Conservation (phyloP, 2,113 vertebrate species). For the Nannospalax galili region DNA sequence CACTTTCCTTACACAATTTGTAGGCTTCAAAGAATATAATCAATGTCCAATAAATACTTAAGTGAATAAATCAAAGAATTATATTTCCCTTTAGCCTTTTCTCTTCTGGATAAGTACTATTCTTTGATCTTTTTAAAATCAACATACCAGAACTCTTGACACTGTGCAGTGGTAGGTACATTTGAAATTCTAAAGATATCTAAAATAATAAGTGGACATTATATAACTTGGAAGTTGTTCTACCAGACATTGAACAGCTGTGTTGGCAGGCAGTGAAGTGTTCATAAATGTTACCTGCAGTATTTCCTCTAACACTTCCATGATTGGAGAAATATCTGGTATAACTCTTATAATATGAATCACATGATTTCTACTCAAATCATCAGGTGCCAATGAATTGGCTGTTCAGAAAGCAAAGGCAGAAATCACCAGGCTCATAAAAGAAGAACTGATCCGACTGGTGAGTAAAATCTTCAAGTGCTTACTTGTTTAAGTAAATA, state of each 20-base stretch:
- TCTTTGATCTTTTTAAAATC: conserved; percentile 10
- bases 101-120: background rate
- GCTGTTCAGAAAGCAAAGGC: conserved; percentile 99
- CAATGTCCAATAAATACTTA: conserved; percentile 27
- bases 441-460: conserved; percentile 98
- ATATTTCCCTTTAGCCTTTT: background rate
- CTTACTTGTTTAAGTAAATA: conserved; percentile 30
- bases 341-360: background rate
- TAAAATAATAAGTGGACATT: background rate
- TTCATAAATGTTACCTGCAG: conserved; percentile 10
- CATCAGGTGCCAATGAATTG: conserved; percentile 96
- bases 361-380: background rate
- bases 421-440: conserved; percentile 98
- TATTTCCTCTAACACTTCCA: background rate
- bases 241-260: background rate
- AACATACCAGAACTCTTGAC: conserved; percentile 13
- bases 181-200: conserved; percentile 9
- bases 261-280: background rate
- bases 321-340: background rate
- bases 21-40: conserved; percentile 1
- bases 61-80: background rate
- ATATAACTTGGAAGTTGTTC: background rate
- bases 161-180: background rate
- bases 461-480: conserved; percentile 86
- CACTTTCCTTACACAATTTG: background rate